A percentile compares a stretch with the other conserved stretches of the same genome.
These are phyloP conservation scores for Apantesis nais DNA, from an alignment of 2,888 invertebrate species.

Conservation along the genomic window DNA sequence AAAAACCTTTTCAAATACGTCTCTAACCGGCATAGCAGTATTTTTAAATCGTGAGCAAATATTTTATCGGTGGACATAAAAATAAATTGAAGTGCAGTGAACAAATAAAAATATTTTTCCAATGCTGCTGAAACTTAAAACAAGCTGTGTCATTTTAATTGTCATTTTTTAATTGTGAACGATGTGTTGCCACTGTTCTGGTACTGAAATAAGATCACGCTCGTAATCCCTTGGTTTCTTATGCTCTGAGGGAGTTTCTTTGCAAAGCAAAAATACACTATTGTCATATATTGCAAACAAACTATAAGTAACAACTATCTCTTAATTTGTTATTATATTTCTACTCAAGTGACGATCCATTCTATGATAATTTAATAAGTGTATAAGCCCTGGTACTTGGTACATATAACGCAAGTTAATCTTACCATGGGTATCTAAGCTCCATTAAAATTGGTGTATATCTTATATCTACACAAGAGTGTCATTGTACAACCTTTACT, in stretches of 20 bases:
- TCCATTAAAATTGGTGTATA: too few species aligned
- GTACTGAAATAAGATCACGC: background rate
- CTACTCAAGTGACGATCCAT: too few species aligned
- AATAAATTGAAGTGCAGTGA: slow-evolving; percentile 10
- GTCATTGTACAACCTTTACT: too few species aligned
- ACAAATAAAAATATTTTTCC: background rate
- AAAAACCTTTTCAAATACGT: background rate
- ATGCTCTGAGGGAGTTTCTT: background rate
- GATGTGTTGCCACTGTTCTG: background rate
- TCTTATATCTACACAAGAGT: too few species aligned
- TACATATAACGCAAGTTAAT: too few species aligned
- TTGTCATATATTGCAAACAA: too few species aligned
- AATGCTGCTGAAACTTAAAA: background rate
- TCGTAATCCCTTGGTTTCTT: background rate
- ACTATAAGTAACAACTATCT: too few species aligned
- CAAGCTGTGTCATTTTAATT: background rate
- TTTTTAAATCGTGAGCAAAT: background rate
- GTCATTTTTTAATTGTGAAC: background rate
- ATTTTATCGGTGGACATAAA: slow-evolving; percentile 4
- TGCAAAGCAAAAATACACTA: too few species aligned
- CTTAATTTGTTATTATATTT: too few species aligned
- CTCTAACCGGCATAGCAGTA: background rate
- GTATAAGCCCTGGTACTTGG: too few species aligned
- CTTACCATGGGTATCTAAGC: too few species aligned
- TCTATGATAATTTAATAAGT: too few species aligned